Evolutionary conservation across 1,140 invertebrate genomes (phyloP).

Genomic region (Drosophila arizonae): DNA sequence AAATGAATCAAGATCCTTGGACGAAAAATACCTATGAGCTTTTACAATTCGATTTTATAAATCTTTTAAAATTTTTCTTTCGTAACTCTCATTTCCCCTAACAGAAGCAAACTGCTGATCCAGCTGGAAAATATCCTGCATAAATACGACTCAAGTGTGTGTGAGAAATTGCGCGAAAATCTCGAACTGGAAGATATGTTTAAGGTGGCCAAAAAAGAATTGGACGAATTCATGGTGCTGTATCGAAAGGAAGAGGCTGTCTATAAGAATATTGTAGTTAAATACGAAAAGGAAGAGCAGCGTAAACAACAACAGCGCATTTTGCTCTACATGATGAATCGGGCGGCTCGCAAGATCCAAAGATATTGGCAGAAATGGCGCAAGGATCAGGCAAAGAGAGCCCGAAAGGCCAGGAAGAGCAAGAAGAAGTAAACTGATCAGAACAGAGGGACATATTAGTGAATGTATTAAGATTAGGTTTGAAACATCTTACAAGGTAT

Average conservation of each 20-base stretch:
- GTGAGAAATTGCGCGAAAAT: slow-evolving; percentile 51
- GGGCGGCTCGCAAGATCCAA: slow-evolving; percentile 61
- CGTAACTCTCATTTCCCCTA: not conserved
- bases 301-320: slow-evolving; percentile 53
- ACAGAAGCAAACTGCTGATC: slow-evolving; percentile 54
- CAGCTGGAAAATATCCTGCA: slow-evolving; percentile 55
- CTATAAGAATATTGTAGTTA: slow-evolving; percentile 53
- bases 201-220: slow-evolving; percentile 43
- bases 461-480: not conserved
- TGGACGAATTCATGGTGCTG: slow-evolving; percentile 55
- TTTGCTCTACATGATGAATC: slow-evolving; percentile 71
- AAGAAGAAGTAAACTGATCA: slow-evolving; percentile 52
- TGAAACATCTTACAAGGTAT: no score
- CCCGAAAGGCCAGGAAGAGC: slow-evolving; percentile 29
- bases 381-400: slow-evolving; percentile 50
- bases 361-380: slow-evolving; percentile 69
- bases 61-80: not conserved
- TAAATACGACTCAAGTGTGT: slow-evolving; percentile 44
- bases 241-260: slow-evolving; percentile 56
- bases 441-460: not conserved
- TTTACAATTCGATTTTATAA: no score
- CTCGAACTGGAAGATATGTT: slow-evolving; percentile 52
- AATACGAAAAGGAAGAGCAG: slow-evolving; percentile 59
- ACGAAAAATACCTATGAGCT: no score
- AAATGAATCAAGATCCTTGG: no score